These are phyloP conservation scores for Odontamblyopus rebecca DNA, from an alignment of 2,797 vertebrate genomes.

Conservation along the genomic window DNA sequence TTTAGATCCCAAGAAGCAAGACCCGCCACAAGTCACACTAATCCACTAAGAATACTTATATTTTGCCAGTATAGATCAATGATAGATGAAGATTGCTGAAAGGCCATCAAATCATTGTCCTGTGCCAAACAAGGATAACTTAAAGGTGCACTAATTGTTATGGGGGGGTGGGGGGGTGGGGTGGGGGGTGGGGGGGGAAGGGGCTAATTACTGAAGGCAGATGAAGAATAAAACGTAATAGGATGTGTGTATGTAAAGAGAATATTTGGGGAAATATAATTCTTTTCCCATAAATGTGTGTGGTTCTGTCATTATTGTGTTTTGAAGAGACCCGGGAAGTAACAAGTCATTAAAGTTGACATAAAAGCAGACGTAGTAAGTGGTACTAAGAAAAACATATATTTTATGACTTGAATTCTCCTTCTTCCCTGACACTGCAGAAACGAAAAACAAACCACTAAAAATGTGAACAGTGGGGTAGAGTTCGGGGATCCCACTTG, in stretches of 20 bases:
- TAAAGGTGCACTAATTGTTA: too few relatives aligned
- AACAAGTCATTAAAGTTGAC: slow-evolving; percentile 67
- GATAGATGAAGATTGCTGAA: slow-evolving; percentile 16
- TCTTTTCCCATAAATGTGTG: slow-evolving; percentile 55
- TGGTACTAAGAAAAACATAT: slow-evolving; percentile 50
- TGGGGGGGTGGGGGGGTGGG: too few relatives aligned
- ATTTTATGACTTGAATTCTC: slow-evolving; percentile 44
- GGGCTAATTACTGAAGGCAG: neutral
- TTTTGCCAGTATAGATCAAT: neutral
- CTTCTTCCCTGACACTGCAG: slow-evolving; percentile 45
- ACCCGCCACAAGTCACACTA: slow-evolving; percentile 29
- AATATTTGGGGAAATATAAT: slow-evolving; percentile 40
- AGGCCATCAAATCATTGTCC: slow-evolving; percentile 21
- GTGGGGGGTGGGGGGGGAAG: too few relatives aligned
- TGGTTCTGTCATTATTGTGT: slow-evolving; percentile 49
- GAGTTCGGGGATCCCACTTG: slow-evolving; percentile 50
- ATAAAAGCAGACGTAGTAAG: slow-evolving; percentile 63
- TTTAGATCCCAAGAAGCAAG: slow-evolving; percentile 52
- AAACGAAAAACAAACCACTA: slow-evolving; percentile 66
- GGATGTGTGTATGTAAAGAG: slow-evolving; percentile 21
- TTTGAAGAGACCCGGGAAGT: slow-evolving; percentile 63
- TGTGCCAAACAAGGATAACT: too few relatives aligned
- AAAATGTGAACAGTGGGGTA: slow-evolving; percentile 63
- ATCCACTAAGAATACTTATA: slow-evolving; percentile 10
- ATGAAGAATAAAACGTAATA: neutral